Evolutionary conservation across 2,113 vertebrate genomes (phyloP).

Genomic region (Microtus montanus): DNA sequence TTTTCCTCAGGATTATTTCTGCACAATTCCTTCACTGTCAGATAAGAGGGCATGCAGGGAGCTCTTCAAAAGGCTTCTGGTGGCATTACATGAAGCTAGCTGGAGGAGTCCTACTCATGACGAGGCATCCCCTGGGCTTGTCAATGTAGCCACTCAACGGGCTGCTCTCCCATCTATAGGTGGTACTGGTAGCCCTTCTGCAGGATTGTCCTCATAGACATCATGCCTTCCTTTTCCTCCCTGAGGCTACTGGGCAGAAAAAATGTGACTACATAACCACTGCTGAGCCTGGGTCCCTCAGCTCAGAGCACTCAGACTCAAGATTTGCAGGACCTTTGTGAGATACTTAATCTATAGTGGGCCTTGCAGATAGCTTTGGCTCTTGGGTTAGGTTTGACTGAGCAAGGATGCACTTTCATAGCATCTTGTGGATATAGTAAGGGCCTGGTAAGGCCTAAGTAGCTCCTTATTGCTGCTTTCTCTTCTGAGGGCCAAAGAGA

Average conservation of each 20-base stretch:
- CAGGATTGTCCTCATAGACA: background rate
- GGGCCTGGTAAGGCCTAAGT: background rate
- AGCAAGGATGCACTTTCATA: conserved; percentile 33
- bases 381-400: conserved; percentile 25
- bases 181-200: background rate
- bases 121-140: background rate
- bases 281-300: background rate
- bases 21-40: background rate
- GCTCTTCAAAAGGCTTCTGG: background rate
- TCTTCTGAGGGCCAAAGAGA: conserved; percentile 57
- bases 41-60: background rate
- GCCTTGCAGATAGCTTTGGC: background rate
- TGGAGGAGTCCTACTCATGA: rapidly evolving
- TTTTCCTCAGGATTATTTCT: conserved; percentile 35
- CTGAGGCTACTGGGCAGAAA: background rate
- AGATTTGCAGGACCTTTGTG: background rate
- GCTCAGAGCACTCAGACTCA: background rate
- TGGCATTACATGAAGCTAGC: background rate
- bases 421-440: background rate
- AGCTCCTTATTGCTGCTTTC: background rate
- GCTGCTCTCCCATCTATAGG: background rate
- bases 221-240: background rate
- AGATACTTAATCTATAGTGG: background rate
- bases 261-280: background rate
- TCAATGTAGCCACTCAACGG: background rate